A percentile compares a stretch with the other conserved stretches of the same genome.
Conservation (phyloP, 2,113 vertebrate genomes). For the Ibidorhyncha struthersii region DNA sequence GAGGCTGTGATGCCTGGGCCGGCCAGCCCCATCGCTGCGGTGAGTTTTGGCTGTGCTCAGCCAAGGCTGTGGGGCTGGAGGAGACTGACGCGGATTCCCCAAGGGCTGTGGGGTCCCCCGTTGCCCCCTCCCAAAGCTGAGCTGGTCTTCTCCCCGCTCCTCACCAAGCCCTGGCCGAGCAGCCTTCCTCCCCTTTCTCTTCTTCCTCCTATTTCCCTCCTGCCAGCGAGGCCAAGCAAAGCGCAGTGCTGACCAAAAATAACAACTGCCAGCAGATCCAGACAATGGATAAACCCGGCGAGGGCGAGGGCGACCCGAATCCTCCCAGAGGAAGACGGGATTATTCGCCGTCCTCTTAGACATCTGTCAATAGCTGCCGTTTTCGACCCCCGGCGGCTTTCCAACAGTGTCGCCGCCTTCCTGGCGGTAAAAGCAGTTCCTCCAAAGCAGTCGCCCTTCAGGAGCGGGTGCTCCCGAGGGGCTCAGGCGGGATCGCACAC, state of each 20-base stretch:
- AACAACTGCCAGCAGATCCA: conserved; percentile 38
- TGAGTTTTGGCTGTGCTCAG: background rate
- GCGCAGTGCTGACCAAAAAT: conserved; percentile 15
- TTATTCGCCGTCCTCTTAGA: conserved; percentile 22
- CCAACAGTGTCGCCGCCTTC: background rate
- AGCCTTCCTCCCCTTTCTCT: conserved; percentile 26
- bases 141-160: background rate
- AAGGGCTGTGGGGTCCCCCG: background rate
- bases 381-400: background rate
- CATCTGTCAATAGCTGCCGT: conserved; percentile 43
- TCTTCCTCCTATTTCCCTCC: conserved; percentile 33
- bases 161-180: background rate
- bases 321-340: conserved; percentile 54
- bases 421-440: background rate
- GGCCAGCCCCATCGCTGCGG: background rate
- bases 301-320: conserved; percentile 38
- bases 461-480: background rate
- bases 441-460: fast-evolving
- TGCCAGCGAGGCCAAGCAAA: conserved; percentile 17
- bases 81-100: fast-evolving
- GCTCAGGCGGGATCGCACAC: fast-evolving
- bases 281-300: conserved; percentile 58
- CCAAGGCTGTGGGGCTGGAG: background rate
- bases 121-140: background rate
- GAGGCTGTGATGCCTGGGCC: background rate